These are phyloP conservation scores for Catharus fuscescens DNA, from an alignment of 2,113 vertebrate species.

Conservation along the genomic window DNA sequence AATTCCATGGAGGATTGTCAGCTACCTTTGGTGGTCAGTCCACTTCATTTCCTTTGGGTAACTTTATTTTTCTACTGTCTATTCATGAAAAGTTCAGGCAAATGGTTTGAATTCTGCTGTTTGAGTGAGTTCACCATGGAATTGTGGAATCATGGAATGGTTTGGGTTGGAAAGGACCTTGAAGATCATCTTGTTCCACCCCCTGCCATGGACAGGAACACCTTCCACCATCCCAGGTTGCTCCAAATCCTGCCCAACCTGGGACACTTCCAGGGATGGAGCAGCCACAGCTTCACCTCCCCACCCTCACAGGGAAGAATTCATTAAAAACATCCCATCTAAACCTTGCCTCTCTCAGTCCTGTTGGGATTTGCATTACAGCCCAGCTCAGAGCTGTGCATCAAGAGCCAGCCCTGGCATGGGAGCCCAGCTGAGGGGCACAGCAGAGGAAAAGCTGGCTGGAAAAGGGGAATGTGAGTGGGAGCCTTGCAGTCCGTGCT, in stretches of 20 bases:
- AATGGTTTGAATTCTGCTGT: neutral
- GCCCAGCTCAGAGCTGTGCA: neutral
- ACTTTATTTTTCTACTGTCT: neutral
- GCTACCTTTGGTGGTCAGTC: neutral
- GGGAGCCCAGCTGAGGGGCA: neutral
- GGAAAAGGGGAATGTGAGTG: neutral
- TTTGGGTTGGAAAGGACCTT: neutral
- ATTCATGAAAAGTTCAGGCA: neutral
- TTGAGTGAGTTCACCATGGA: neutral
- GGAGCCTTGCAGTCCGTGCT: neutral
- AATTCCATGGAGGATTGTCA: neutral
- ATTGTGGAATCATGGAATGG: neutral
- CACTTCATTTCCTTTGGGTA: neutral
- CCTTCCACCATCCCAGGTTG: fast-evolving
- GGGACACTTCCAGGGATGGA: neutral
- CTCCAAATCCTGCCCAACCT: fast-evolving
- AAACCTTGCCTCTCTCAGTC: neutral
- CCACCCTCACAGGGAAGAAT: neutral
- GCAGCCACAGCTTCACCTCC: neutral
- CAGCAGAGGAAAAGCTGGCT: neutral
- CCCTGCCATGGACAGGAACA: neutral
- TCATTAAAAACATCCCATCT: too few species aligned
- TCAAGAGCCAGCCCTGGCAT: neutral
- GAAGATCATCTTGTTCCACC: neutral
- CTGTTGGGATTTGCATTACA: neutral